Percentiles rank a stretch among this genome's conserved stretches.
These are phyloP conservation scores for Rugalucina vietnamica DNA, from an alignment of 2,888 invertebrate species.

Conservation along the genomic window DNA sequence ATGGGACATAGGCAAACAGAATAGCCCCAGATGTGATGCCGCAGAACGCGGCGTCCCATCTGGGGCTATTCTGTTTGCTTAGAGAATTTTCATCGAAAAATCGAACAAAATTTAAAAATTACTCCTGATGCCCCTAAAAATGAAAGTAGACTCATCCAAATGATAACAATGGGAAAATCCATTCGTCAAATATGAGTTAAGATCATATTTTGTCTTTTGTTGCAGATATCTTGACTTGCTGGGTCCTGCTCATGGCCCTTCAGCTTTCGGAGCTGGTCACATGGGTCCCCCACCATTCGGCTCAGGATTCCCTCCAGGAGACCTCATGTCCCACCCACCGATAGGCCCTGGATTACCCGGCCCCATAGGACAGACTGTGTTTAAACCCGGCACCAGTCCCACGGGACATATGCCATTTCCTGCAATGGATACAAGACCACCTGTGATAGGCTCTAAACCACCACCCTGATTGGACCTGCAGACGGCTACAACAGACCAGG, in stretches of 20 bases:
- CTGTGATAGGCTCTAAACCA: conserved; percentile 3
- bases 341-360: background rate
- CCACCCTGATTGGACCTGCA: background rate
- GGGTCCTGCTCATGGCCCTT: conserved; percentile 35
- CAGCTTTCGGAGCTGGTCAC: background rate
- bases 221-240: conserved; percentile 52
- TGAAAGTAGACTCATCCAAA: too few species aligned
- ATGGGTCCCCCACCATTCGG: background rate
- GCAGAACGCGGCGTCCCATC: too few species aligned
- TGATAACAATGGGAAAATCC: too few species aligned
- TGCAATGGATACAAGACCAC: background rate
- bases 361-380: background rate
- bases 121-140: too few species aligned
- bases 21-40: too few species aligned
- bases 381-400: background rate
- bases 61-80: too few species aligned
- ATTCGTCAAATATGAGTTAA: too few species aligned
- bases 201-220: conserved; percentile 1
- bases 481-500: too few species aligned
- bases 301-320: background rate
- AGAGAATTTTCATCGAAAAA: too few species aligned
- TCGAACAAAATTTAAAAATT: too few species aligned
- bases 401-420: background rate
- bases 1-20: too few species aligned
- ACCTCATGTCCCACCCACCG: background rate